These are phyloP conservation scores for Osmerus eperlanus DNA, from an alignment of 2,113 vertebrate species.

Conservation along the genomic window DNA sequence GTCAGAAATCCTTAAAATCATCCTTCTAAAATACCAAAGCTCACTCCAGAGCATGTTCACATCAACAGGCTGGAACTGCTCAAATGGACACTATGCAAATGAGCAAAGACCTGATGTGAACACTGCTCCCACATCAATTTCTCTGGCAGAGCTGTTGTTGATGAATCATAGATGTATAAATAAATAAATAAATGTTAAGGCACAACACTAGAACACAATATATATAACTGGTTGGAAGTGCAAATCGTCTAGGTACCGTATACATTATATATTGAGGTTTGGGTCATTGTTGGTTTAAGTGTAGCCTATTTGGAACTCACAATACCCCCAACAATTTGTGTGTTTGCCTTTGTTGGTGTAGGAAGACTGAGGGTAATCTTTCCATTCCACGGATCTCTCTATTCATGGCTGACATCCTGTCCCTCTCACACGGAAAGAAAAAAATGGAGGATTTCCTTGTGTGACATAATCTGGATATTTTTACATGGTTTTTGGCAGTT, in stretches of 20 bases:
- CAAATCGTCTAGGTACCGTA: too few species aligned
- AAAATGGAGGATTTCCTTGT: slow-evolving; percentile 35
- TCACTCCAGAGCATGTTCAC: too few species aligned
- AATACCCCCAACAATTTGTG: too few species aligned
- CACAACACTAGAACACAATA: neutral
- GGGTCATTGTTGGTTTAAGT: too few species aligned
- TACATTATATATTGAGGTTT: too few species aligned
- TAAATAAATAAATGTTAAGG: neutral
- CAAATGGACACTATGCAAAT: neutral
- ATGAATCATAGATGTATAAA: neutral
- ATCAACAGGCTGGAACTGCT: too few species aligned
- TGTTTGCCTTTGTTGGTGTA: neutral
- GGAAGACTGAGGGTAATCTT: neutral
- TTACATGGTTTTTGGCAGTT: neutral
- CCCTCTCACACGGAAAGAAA: neutral
- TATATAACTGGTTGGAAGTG: too few species aligned
- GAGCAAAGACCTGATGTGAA: neutral
- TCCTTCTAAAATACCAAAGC: too few species aligned
- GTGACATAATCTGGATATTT: neutral
- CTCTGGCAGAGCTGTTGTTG: neutral
- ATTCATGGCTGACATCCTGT: slow-evolving; percentile 10
- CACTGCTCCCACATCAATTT: neutral
- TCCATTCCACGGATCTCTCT: neutral
- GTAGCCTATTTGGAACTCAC: too few species aligned
- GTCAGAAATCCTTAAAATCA: too few species aligned